These are phyloP conservation scores for Ichneumoninae sp. DNA, from an alignment of 2,888 invertebrate genomes.

Conservation along the genomic window DNA sequence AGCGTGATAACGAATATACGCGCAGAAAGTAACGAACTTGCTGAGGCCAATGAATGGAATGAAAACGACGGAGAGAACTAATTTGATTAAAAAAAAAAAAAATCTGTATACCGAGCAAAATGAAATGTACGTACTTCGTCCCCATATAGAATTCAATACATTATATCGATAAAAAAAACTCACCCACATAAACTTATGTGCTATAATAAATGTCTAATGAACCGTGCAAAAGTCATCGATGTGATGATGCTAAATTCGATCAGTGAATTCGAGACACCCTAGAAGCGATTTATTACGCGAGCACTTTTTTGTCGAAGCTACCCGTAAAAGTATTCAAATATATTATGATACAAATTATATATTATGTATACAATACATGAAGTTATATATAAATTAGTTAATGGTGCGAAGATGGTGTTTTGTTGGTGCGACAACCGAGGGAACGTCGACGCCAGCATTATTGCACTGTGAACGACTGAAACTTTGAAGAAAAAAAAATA, in stretches of 20 bases:
- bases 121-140: slow-evolving; percentile 66
- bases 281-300: slow-evolving; percentile 66
- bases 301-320: slow-evolving; percentile 70
- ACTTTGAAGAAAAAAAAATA: slow-evolving; percentile 60
- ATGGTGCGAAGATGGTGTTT: slow-evolving; percentile 62
- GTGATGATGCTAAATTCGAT: slow-evolving; percentile 59
- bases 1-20: slow-evolving; percentile 19
- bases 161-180: slow-evolving; percentile 59
- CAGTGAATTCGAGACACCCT: slow-evolving; percentile 62
- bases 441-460: slow-evolving; percentile 56
- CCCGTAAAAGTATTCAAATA: slow-evolving; percentile 71
- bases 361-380: slow-evolving; percentile 64
- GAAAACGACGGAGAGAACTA: slow-evolving; percentile 56
- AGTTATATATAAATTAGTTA: slow-evolving; percentile 68
- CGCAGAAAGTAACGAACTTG: slow-evolving; percentile 44
- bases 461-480: slow-evolving; percentile 73
- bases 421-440: slow-evolving; percentile 49
- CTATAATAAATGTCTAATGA: slow-evolving; percentile 66
- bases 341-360: slow-evolving; percentile 66
- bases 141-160: slow-evolving; percentile 69
- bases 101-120: slow-evolving; percentile 53
- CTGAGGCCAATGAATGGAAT: slow-evolving; percentile 49
- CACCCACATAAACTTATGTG: slow-evolving; percentile 55
- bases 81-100: slow-evolving; percentile 57
- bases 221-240: slow-evolving; percentile 39